phyloP scores from a whole-genome alignment of 1,140 invertebrate species.

The Trachelipus rathkii region DNA sequence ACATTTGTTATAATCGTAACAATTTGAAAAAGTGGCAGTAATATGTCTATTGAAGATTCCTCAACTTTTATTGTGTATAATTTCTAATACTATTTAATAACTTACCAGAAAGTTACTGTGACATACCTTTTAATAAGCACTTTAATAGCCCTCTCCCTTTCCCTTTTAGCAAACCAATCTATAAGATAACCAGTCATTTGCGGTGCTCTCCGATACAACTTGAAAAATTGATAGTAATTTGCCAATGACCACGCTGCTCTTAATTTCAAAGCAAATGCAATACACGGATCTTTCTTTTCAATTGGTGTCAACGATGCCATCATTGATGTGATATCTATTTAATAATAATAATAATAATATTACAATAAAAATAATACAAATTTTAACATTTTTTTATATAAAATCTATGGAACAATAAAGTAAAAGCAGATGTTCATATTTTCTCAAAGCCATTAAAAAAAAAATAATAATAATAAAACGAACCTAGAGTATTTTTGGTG shows the following conservation, averaged over 20 bases:
- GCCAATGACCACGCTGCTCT: slow-evolving; percentile 83
- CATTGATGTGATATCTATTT: slow-evolving; percentile 82
- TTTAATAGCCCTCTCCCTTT: slow-evolving; percentile 83
- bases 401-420: too few relatives aligned
- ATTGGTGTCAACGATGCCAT: slow-evolving; percentile 71
- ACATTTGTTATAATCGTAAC: too few relatives aligned
- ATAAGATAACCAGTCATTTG: slow-evolving; percentile 94
- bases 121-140: slow-evolving; percentile 95
- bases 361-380: too few relatives aligned
- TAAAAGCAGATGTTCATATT: too few relatives aligned
- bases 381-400: too few relatives aligned
- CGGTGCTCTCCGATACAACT: slow-evolving; percentile 77
- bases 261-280: slow-evolving; percentile 81
- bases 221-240: slow-evolving; percentile 85
- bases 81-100: too few relatives aligned
- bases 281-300: slow-evolving; percentile 77
- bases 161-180: slow-evolving; percentile 92
- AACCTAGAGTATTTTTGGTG: slow-evolving; percentile 91
- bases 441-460: background rate
- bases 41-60: too few relatives aligned
- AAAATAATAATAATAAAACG: slow-evolving; percentile 46
- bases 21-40: too few relatives aligned
- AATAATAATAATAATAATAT: slow-evolving; percentile 45
- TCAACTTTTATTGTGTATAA: too few relatives aligned
- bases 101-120: background rate